phyloP scores from a whole-genome alignment of 2,797 vertebrate species.

The Xenopus petersii region DNA sequence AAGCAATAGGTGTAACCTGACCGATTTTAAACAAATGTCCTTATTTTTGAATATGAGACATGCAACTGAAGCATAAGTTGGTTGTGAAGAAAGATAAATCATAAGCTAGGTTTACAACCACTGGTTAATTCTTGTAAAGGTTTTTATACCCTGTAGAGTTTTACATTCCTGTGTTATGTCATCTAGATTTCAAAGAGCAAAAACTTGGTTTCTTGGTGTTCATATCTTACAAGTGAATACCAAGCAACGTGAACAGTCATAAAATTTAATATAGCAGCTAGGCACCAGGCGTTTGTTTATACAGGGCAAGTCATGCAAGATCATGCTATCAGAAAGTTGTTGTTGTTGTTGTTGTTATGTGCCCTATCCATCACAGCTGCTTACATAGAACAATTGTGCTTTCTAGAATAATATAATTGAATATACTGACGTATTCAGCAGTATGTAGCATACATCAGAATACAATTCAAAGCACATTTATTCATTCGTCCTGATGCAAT shows the following conservation, averaged over 20 bases:
- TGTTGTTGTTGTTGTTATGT: no score
- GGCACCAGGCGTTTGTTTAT: background rate
- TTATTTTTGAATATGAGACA: background rate
- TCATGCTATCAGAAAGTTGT: no score
- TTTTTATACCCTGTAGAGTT: slow-evolving; percentile 37
- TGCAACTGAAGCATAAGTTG: background rate
- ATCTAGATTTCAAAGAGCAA: slow-evolving; percentile 19
- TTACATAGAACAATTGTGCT: no score
- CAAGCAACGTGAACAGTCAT: no score
- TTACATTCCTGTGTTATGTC: slow-evolving; percentile 37
- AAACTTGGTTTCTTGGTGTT: no score
- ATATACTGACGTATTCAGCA: no score
- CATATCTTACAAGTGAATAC: background rate
- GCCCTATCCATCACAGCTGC: no score
- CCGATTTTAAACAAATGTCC: background rate
- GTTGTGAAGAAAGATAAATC: background rate
- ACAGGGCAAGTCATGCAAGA: no score
- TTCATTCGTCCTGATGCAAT: background rate
- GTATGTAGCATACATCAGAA: no score
- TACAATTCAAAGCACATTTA: background rate
- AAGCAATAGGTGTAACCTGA: background rate
- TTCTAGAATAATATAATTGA: no score
- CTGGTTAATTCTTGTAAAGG: slow-evolving; percentile 21
- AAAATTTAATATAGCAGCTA: background rate
- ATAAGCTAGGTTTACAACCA: background rate